Base-by-base conservation (phyloP, 2,113 vertebrate species). In the Shinisaurus crocodilurus region DNA sequence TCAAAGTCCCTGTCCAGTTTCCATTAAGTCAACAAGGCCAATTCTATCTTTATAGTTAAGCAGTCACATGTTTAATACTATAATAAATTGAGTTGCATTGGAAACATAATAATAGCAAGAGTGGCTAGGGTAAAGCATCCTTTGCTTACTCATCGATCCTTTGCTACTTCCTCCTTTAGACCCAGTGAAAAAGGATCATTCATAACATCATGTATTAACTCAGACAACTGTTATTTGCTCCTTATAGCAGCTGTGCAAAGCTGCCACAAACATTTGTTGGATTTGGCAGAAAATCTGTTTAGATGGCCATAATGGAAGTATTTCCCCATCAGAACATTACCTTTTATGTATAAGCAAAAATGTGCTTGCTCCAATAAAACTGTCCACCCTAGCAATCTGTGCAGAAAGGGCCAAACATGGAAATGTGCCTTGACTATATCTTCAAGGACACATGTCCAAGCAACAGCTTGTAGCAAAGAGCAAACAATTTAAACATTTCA, bases 211-310 rank as follows among this genome's bases (percentile, higher is more conserved):
- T 60, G 50, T 67, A 88, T 88, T 81, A 88, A 88, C 60, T 80
- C 40, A 88, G 87, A 88, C 87, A 80, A 43, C 60, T 37, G 63
- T 88, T 80, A 75, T 89, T 72, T 83, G 69, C 69, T 83, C 67
- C 80, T 89, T 50, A 82, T 10, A 75, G 88, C 88, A 89, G 88
- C 88, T 89, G 79, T 82, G 86, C 88, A 89, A 82, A 82, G 69
- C 69, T 75, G 29, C 81, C 81, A 89, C 29, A n/a, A 75, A 89
- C 70, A 75, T 60, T 82, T 89, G 67, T 82, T 74, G 80, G 69
- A 54, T 60, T 89, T 89, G 70, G 54, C 72, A 65, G 72, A 76
- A 74, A 89, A 84, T 75, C 81, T 75, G 54, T 63, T 89, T 40
- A 76, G 70, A 76, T 27, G 20, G 72, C 40, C 88, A 76, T 65